These are phyloP conservation scores for Drosophila azteca DNA, from an alignment of 1,140 invertebrate species.

Conservation along the genomic window DNA sequence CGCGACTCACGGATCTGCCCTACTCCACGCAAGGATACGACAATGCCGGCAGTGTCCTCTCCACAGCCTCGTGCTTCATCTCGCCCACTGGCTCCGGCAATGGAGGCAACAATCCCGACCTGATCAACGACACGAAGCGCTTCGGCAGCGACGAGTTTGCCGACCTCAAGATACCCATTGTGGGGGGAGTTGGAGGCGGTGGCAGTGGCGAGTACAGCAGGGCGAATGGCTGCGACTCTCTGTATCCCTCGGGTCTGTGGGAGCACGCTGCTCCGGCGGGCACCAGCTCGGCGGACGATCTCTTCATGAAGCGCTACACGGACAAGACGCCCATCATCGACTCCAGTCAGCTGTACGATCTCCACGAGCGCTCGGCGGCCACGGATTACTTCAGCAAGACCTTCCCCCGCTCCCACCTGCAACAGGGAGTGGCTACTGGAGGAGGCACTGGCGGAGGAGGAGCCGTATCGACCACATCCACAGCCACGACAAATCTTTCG, in stretches of 20 bases:
- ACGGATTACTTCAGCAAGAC: slow-evolving; percentile 85
- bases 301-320: slow-evolving; percentile 86
- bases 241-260: slow-evolving; percentile 90
- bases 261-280: slow-evolving; percentile 75
- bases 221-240: slow-evolving; percentile 87
- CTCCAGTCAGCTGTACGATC: slow-evolving; percentile 72
- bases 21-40: slow-evolving; percentile 87
- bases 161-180: slow-evolving; percentile 61
- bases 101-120: slow-evolving; percentile 91
- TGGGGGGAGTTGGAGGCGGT: slow-evolving; percentile 41
- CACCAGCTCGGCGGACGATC: slow-evolving; percentile 83
- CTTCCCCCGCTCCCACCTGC: slow-evolving; percentile 84
- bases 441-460: slow-evolving; percentile 15
- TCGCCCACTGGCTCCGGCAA: slow-evolving; percentile 87
- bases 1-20: slow-evolving; percentile 87
- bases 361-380: slow-evolving; percentile 71
- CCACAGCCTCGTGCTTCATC: slow-evolving; percentile 86
- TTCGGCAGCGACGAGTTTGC: slow-evolving; percentile 85
- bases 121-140: slow-evolving; percentile 90
- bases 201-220: slow-evolving; percentile 86
- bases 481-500: slow-evolving; percentile 72
- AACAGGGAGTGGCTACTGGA: slow-evolving; percentile 20
- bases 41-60: slow-evolving; percentile 86
- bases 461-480: slow-evolving; percentile 66
- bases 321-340: slow-evolving; percentile 91